Conservation (phyloP, 2,888 invertebrate genomes). For the Sarcophaga variegata region DNA sequence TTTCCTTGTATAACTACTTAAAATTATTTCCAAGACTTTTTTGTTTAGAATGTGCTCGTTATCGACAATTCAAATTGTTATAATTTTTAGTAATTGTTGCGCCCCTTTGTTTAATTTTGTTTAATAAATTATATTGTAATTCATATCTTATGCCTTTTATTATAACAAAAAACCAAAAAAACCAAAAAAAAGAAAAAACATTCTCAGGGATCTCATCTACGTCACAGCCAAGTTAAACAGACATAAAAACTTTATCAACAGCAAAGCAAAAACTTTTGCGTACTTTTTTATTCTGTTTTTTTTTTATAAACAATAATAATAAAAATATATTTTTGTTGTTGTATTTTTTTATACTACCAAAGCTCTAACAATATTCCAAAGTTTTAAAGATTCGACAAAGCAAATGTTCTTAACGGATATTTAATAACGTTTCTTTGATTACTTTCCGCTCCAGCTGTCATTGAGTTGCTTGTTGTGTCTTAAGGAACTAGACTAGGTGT, state of each 20-base stretch:
- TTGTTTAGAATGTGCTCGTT: background rate
- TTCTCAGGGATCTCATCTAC: background rate
- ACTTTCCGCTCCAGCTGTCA: too few species aligned
- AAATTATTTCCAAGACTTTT: background rate
- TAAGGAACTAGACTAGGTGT: too few species aligned
- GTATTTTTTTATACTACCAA: background rate
- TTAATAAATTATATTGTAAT: conserved; percentile 11
- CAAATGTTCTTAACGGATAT: too few species aligned
- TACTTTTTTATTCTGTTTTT: background rate
- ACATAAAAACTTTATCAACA: background rate
- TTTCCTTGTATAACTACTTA: background rate
- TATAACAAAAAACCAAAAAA: background rate
- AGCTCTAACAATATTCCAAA: background rate
- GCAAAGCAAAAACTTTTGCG: background rate
- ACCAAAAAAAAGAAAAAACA: background rate
- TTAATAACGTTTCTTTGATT: too few species aligned
- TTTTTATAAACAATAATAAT: background rate
- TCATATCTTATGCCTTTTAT: background rate
- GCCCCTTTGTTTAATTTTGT: conserved; percentile 4
- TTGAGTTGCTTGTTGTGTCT: too few species aligned
- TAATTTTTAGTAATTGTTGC: conserved; percentile 7
- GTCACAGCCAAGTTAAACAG: conserved; percentile 3
- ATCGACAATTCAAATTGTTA: background rate
- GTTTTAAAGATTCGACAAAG: too few species aligned
- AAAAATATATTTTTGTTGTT: background rate